Percentiles rank a stretch among this genome's conserved stretches.
Conservation (phyloP, 2,888 invertebrate genomes). For the Trisateles emortualis region DNA sequence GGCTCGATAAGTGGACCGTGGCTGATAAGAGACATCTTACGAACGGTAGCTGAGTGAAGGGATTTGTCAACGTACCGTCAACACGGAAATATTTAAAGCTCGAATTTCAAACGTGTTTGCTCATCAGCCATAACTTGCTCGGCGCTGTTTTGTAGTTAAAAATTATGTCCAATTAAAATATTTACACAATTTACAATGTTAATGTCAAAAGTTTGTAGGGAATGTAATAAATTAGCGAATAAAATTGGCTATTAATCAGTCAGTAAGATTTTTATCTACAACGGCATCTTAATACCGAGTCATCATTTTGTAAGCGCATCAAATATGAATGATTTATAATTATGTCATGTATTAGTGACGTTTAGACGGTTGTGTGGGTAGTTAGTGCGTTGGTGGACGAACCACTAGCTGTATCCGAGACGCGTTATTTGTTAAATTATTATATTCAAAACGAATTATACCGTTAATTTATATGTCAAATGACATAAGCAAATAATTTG, state of each 20-base stretch:
- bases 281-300: slow-evolving; percentile 31
- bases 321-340: slow-evolving; percentile 43
- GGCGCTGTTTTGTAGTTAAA: background rate
- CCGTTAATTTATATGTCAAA: slow-evolving; percentile 28
- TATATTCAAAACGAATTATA: slow-evolving; percentile 35
- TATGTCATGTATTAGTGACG: slow-evolving; percentile 29
- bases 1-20: slow-evolving; percentile 72
- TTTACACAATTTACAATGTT: slow-evolving; percentile 10
- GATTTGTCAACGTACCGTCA: slow-evolving; percentile 83
- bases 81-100: slow-evolving; percentile 53
- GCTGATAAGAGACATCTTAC: slow-evolving; percentile 70
- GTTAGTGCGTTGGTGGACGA: slow-evolving; percentile 40
- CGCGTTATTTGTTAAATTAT: slow-evolving; percentile 41
- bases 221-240: slow-evolving; percentile 31
- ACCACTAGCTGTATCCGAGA: slow-evolving; percentile 37
- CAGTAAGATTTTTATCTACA: slow-evolving; percentile 30
- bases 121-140: no score
- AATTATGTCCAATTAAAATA: slow-evolving; percentile 4
- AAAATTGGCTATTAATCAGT: slow-evolving; percentile 39
- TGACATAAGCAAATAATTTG: slow-evolving; percentile 15
- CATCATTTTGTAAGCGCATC: slow-evolving; percentile 36
- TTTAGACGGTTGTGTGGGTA: slow-evolving; percentile 34
- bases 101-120: no score
- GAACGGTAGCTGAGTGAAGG: slow-evolving; percentile 79
- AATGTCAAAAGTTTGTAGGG: slow-evolving; percentile 9